Conservation (phyloP, 2,113 vertebrate genomes). For the Aldabrachelys gigantea region DNA sequence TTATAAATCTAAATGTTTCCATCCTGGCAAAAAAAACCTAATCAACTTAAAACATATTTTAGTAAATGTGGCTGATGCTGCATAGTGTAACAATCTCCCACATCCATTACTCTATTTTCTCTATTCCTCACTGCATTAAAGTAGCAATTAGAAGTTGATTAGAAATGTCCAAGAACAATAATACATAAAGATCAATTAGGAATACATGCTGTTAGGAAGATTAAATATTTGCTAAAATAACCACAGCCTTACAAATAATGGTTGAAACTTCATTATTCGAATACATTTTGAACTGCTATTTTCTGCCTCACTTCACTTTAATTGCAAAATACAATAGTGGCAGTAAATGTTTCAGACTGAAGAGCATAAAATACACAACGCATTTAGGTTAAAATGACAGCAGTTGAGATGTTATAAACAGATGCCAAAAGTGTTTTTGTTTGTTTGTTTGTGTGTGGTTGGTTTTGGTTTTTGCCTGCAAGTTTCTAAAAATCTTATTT, state of each 20-base stretch:
- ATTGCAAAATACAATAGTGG: conserved; percentile 77
- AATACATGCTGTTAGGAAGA: conserved; percentile 74
- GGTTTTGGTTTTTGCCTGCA: conserved; percentile 4
- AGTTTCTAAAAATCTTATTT: conserved; percentile 11
- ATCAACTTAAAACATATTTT: conserved; percentile 28
- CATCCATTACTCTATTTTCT: conserved; percentile 52
- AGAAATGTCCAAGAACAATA: conserved; percentile 76
- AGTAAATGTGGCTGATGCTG: conserved; percentile 16
- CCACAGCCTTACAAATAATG: conserved; percentile 79
- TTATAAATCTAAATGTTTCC: background rate
- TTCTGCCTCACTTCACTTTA: conserved; percentile 85
- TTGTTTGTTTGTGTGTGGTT: background rate
- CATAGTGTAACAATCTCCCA: conserved; percentile 12
- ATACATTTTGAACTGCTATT: conserved; percentile 76
- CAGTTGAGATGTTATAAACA: conserved; percentile 62
- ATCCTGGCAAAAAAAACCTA: background rate
- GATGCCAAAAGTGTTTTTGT: background rate
- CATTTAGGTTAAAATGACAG: conserved; percentile 68
- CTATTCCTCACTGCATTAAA: conserved; percentile 61
- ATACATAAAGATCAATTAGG: conserved; percentile 81
- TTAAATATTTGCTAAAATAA: conserved; percentile 85
- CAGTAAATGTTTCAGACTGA: conserved; percentile 66
- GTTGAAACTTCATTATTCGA: conserved; percentile 80
- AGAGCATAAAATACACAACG: conserved; percentile 73
- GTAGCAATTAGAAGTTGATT: conserved; percentile 75